These are phyloP conservation scores for Chromobotia macracanthus DNA, from an alignment of 2,797 vertebrate species.

Conservation along the genomic window DNA sequence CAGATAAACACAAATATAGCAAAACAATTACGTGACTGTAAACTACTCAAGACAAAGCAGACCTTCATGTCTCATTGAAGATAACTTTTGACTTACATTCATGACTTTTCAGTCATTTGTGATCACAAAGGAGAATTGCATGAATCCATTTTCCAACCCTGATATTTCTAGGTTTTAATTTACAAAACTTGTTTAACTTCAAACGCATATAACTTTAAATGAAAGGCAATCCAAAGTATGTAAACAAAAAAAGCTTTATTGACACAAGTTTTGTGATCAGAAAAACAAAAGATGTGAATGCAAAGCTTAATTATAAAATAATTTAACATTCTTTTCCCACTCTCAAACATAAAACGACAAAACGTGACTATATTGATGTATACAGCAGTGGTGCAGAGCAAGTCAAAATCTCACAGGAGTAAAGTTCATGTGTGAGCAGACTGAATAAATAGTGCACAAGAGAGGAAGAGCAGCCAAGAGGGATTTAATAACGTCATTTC, in stretches of 20 bases:
- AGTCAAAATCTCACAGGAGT: slow-evolving; percentile 50
- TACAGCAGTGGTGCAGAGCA: slow-evolving; percentile 55
- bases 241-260: slow-evolving; percentile 65
- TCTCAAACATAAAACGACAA: slow-evolving; percentile 25
- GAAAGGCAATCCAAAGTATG: not conserved
- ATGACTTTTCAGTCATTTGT: too few species aligned
- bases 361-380: slow-evolving; percentile 23
- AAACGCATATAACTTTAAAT: not conserved
- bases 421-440: slow-evolving; percentile 53
- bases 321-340: slow-evolving; percentile 25
- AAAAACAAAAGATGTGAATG: slow-evolving; percentile 52
- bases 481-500: slow-evolving; percentile 29
- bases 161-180: not conserved
- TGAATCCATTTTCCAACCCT: not conserved
- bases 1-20: not conserved
- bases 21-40: too few species aligned
- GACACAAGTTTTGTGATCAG: slow-evolving; percentile 52
- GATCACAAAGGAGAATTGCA: too few species aligned
- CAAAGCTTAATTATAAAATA: slow-evolving; percentile 32
- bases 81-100: too few species aligned
- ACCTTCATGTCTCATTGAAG: too few species aligned
- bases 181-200: not conserved
- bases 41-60: too few species aligned
- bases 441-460: slow-evolving; percentile 73
- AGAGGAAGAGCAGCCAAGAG: slow-evolving; percentile 55